Percentiles rank a stretch among this genome's conserved stretches.
Conservation (phyloP, 2,113 vertebrate species). For the Gavia stellata region DNA sequence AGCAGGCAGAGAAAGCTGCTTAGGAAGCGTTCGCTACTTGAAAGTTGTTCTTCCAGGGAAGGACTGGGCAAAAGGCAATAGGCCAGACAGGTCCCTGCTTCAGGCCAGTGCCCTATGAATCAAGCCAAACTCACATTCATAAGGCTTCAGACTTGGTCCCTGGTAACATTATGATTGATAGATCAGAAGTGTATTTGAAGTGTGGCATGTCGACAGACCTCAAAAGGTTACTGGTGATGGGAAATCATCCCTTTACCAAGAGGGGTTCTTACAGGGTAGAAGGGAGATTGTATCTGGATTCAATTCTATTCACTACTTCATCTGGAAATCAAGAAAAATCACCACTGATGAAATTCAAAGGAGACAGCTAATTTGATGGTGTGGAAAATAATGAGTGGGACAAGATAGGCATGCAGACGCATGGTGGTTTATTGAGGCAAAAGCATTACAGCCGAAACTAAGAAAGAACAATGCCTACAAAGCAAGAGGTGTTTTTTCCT, state of each 20-base stretch:
- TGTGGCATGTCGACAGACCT: background rate
- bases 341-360: background rate
- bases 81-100: background rate
- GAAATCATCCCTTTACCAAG: background rate
- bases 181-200: background rate
- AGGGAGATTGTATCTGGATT: background rate
- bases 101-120: background rate
- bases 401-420: background rate
- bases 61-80: background rate
- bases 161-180: background rate
- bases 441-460: background rate
- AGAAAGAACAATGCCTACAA: background rate
- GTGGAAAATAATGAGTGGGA: background rate
- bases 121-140: background rate
- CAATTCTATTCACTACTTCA: background rate
- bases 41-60: background rate
- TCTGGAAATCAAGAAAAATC: background rate
- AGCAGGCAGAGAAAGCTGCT: background rate
- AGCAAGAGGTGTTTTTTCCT: background rate
- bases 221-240: background rate
- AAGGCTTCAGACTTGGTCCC: background rate
- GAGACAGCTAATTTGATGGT: background rate
- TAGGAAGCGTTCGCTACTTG: background rate
- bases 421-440: background rate
- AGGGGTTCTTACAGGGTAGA: background rate